Conservation (phyloP, 2,797 vertebrate genomes). For the Urosaurus nigricauda region DNA sequence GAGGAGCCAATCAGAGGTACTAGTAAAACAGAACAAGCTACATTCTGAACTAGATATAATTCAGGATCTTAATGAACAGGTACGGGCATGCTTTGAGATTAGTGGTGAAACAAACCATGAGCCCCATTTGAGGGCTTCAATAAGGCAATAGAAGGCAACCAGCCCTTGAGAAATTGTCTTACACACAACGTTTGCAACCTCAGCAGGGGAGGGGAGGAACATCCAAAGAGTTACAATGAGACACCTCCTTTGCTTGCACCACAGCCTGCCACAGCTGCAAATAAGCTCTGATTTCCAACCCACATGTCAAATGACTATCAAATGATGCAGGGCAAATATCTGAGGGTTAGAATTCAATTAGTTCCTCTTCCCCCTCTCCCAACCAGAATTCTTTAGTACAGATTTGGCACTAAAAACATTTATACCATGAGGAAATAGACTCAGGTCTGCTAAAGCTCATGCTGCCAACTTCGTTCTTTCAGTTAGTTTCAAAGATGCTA, state of each 20-base stretch:
- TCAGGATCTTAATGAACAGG: neutral
- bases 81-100: neutral
- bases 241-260: too few species aligned
- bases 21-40: too few species aligned
- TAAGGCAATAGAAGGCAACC: too few species aligned
- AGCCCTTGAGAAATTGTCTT: neutral
- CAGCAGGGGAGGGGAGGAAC: too few species aligned
- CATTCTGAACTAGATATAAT: neutral
- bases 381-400: slow-evolving; percentile 33
- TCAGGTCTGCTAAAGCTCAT: too few species aligned
- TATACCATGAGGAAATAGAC: neutral
- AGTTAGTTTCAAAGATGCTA: too few species aligned
- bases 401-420: slow-evolving; percentile 8
- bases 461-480: too few species aligned
- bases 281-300: neutral
- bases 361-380: too few species aligned
- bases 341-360: neutral
- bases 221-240: too few species aligned
- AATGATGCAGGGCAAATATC: neutral
- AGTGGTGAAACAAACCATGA: neutral
- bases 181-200: too few species aligned
- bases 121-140: neutral
- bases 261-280: too few species aligned
- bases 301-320: neutral
- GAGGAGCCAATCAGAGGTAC: too few species aligned